Evolutionary conservation across 1,140 invertebrate genomes (phyloP), one percentile per base, ranked within the genome.

Genomic region (Zaprionus ghesquierei): DNA sequence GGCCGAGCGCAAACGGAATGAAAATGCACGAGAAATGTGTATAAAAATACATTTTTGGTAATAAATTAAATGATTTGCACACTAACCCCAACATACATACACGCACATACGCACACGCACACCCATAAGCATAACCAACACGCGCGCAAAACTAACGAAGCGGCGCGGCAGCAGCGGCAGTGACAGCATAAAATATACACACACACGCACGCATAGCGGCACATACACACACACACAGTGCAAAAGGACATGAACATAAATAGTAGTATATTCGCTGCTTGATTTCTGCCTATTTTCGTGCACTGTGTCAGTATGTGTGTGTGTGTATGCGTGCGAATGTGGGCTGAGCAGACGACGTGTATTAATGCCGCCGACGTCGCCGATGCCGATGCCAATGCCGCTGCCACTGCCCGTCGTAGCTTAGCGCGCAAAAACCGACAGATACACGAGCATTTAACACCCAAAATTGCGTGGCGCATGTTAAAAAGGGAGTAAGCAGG

Each of bases 41-140:
- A 82, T 71, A 76, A 85, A 87, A 87, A 82, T 87, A 70, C 73
- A 41, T 41, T 64, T 89, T 89, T 87, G 60, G 63, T 71, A 76
- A 89, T 87, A 87, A 87, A 87, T 87, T 84, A 87, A 89, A 87
- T 81, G 79, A 87, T 89, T 87, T 87, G 80, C 79, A 87, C 84
- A 89, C 73, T 84, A 72, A 71, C 72, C 65, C 76, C 69, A 64
- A 76, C 23, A 65, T 51, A 55, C 23, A 78, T 23, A 75, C 58
- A 53, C 59, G n/a, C 33, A 59, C 29, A 51, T 23, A 35, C 35
- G 23, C 31, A 12, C 31, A 51, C 29, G 56, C 12, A 51, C 33
- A 61, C 49, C 12, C 49, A 38, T 31, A 49, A 31, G 23, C 18
- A 58, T n/a, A 56, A 60, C 56, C 38, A 85, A 66, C 82, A 87